Conservation (phyloP, 2,113 vertebrate species). For the Lycaon pictus region DNA sequence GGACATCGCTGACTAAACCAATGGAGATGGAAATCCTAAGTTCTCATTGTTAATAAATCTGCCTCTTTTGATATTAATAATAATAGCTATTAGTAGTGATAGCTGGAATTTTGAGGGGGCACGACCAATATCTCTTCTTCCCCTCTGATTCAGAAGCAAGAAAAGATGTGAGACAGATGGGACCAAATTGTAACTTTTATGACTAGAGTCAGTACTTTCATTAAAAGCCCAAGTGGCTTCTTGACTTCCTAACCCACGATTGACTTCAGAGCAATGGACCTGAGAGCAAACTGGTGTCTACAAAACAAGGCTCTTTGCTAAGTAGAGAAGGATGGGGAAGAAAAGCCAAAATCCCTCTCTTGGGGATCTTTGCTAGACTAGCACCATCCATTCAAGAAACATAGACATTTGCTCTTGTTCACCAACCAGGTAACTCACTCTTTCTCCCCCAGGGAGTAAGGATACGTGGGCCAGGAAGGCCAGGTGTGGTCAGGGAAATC, state of each 20-base stretch:
- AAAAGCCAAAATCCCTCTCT: neutral
- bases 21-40: neutral
- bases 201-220: neutral
- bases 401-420: neutral
- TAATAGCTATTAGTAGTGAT: neutral
- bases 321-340: neutral
- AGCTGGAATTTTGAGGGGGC: neutral
- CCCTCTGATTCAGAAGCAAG: neutral
- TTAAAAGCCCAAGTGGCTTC: neutral
- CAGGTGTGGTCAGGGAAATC: neutral
- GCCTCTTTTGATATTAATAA: neutral
- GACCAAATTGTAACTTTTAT: neutral
- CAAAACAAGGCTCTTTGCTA: neutral
- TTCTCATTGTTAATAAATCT: neutral
- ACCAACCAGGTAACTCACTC: neutral
- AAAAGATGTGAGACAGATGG: neutral
- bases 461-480: neutral
- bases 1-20: neutral
- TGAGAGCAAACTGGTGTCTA: neutral
- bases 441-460: neutral
- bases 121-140: neutral
- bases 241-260: too few relatives aligned
- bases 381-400: neutral
- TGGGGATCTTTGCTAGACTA: neutral
- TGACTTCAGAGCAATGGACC: neutral